A percentile compares a stretch with the other conserved stretches of the same genome.
Evolutionary conservation across 2,888 invertebrate genomes (phyloP).

Genomic region (Tortrix viridana): DNA sequence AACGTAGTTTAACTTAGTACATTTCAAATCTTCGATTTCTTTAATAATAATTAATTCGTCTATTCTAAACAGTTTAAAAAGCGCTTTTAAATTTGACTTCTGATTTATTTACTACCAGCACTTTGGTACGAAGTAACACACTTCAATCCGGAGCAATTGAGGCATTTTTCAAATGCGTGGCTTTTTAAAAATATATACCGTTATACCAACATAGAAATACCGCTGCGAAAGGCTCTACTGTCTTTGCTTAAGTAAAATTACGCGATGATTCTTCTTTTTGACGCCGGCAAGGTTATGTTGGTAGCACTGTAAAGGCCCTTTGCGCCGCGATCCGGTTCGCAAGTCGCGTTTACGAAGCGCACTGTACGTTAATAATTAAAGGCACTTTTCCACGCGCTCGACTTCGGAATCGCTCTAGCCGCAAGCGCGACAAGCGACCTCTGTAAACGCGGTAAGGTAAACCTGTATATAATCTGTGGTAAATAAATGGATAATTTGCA

Average conservation of each 20-base stretch:
- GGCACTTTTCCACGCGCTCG: conserved; percentile 62
- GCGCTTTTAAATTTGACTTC: not conserved
- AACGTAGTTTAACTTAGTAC: too few relatives aligned
- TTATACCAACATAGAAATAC: not conserved
- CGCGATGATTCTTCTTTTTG: not conserved
- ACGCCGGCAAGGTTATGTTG: conserved; percentile 5
- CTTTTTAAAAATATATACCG: conserved; percentile 49
- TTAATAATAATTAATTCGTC: too few relatives aligned
- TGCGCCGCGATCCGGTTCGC: conserved; percentile 48
- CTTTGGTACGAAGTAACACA: not conserved
- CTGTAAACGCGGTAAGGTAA: not conserved
- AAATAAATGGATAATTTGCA: not conserved
- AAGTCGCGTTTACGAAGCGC: conserved; percentile 58
- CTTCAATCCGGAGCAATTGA: conserved; percentile 18
- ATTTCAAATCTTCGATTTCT: too few relatives aligned
- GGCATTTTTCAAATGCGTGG: conserved; percentile 20
- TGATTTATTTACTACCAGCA: conserved; percentile 11
- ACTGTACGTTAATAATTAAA: conserved; percentile 75
- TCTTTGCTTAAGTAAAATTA: not conserved
- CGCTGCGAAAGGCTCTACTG: not conserved
- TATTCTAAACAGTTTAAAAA: not conserved
- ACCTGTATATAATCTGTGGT: not conserved
- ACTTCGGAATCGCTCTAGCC: conserved; percentile 4
- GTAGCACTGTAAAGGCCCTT: conserved; percentile 34
- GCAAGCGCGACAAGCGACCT: conserved; percentile 2